Evolutionary conservation across 1,140 invertebrate genomes (phyloP), one percentile per base, ranked within the genome.

Genomic region (Drosophila bifasciata): DNA sequence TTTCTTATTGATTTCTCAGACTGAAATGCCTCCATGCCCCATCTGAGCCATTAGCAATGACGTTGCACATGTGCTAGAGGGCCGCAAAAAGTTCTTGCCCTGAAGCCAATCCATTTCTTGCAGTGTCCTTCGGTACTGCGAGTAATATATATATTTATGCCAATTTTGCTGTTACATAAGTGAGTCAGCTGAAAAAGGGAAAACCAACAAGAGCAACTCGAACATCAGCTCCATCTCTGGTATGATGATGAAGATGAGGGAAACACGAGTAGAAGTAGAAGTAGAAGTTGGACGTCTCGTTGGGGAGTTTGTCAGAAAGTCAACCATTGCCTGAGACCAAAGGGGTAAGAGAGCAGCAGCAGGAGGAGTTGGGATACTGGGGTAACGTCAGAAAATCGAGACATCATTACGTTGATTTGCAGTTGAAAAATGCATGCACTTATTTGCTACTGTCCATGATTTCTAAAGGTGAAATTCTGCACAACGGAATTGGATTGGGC

Each of bases 101-200:
- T 15, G 44, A 57, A 32, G 49, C 28, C 36, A 69, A 51, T 51
- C 70, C 53, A 68, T 64, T 76, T 79, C 58, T 59, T 55, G 55
- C 28, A 76, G 57, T 62, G 71, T 69, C 64, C 36, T 36, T 4
- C 32, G 13, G 11, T 36, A 4, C 11, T 36, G 7, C 43, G 44
- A 60, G 50, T 53, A 88, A 88, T 88, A 88, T 76, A 88, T 78
- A 88, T 88, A 83, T 88, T 80, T 74, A 88, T 88, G 83, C 83
- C 83, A 88, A 88, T 88, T 86, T 86, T 69, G 49, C 68, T 86
- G 83, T 79, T 86, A 86, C 83, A 88, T 83, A 88, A 88, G 78
- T 88, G 83, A 88, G 79, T 88, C 83, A 88, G 81, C 80, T 56
- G 58, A 74, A 73, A 71, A 61, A n/a, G n/a, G n/a, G 67, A 59